Base-by-base conservation (phyloP, 2,888 invertebrate genomes). In the Drosophila subquinaria region DNA sequence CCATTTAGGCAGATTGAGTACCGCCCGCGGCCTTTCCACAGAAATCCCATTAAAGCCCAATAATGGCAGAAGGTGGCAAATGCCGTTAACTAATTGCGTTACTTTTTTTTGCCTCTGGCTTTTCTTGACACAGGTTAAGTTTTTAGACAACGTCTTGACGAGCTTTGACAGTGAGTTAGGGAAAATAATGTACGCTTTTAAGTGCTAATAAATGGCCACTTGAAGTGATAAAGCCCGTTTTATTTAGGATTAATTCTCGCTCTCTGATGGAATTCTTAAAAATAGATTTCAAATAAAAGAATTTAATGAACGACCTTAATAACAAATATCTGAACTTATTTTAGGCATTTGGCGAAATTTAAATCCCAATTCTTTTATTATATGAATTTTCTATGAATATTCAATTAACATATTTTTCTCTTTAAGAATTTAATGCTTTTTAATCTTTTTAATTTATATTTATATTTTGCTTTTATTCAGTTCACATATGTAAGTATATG, bases 61-160 rank as follows among this genome's bases (percentile, higher is more conserved):
- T 60, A 69, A 79, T 50, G 55, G 42, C 43, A 55, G 9, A 36
- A 48, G 50, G 50, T 75, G 56, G 40, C 56, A 42, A 59, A 33
- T 43, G 64, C 13, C 30, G 45, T 62, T 69, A 68, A 64, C 74
- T 85, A 88, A 88, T 88, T 83, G 66, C 60, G 64, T 68, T 73
- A 59, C 35, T 15, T 35, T 56, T 45, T 45, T 57, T 68, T 17
- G 59, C 47, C 42, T 20, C 38, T 33, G 57, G 38, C 50, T 27
- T 50, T 15, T 10, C 35, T 75, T 27, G 51, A 35, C 42, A 30
- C 47, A 42, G 43, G 45, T n/a, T 38, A 60, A 59, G 20, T 55
- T 66, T 36, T 23, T 10, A 47, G 38, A 30, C 55, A 59, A 48
- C 10, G 52, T 10, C 48, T n/a, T 36, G 50, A 33, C 30, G 56